These are phyloP conservation scores for Myotis yumanensis DNA, from an alignment of 2,113 vertebrate species.

Conservation along the genomic window DNA sequence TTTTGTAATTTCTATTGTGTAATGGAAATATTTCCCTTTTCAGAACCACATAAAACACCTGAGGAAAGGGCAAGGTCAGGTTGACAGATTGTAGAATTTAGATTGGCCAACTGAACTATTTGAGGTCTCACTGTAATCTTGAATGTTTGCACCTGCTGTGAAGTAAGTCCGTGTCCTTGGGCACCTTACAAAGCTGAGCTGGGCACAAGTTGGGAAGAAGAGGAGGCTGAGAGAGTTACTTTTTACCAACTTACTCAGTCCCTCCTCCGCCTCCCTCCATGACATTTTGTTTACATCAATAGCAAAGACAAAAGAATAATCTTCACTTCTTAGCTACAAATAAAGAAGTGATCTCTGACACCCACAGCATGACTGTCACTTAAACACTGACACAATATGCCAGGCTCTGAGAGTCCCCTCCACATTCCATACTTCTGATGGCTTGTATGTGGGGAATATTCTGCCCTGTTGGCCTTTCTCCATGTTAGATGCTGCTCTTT, in stretches of 20 bases:
- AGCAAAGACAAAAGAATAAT: not conserved
- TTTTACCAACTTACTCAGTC: not conserved
- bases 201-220: not conserved
- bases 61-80: slow-evolving; percentile 64
- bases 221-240: not conserved
- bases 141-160: not conserved
- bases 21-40: slow-evolving; percentile 62
- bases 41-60: not conserved
- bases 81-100: slow-evolving; percentile 14
- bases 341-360: not conserved
- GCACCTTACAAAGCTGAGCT: not conserved
- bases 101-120: slow-evolving; percentile 17
- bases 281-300: not conserved
- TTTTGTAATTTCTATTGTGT: slow-evolving; percentile 62
- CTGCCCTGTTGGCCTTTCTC: not conserved
- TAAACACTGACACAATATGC: not conserved
- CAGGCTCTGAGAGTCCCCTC: not conserved
- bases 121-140: not conserved
- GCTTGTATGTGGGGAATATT: not conserved
- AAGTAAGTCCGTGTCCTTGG: not conserved
- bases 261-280: not conserved
- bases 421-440: not conserved
- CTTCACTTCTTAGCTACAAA: slow-evolving; percentile 7
- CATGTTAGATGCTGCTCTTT: not conserved
- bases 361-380: not conserved